Evolutionary conservation across 92 coral and sea anemone genomes (phyloP).

Genomic region (Blastomussa wellsi): DNA sequence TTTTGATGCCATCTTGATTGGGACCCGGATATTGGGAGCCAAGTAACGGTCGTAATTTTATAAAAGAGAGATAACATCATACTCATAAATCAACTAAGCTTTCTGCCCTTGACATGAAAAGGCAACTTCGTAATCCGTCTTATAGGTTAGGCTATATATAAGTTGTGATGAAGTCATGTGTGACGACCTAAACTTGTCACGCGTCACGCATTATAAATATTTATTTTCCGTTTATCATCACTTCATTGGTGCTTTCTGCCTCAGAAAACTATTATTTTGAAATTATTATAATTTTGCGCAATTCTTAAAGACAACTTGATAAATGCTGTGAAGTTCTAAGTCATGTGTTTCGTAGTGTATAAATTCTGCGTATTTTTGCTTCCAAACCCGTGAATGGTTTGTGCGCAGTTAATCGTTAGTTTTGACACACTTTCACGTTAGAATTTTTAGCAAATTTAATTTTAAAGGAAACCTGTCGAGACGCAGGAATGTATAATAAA

Average conservation of each 20-base stretch:
- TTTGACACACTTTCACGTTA: background rate
- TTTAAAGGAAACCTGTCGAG: background rate
- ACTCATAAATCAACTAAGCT: background rate
- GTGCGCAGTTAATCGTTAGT: background rate
- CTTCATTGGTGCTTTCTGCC: no score
- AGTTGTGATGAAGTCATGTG: no score
- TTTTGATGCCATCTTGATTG: background rate
- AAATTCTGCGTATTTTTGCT: background rate
- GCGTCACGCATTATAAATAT: no score
- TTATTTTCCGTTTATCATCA: no score
- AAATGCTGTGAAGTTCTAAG: background rate
- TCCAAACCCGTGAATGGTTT: background rate
- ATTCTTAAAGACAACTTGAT: no score
- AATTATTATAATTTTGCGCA: background rate
- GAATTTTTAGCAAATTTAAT: background rate
- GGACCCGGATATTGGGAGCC: no score
- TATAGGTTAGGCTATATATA: no score
- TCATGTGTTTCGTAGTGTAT: background rate
- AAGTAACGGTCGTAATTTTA: background rate
- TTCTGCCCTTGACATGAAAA: no score
- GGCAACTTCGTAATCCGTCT: no score
- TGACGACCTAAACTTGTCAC: no score
- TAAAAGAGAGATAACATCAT: background rate
- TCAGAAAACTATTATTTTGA: no score
- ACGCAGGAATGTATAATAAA: background rate